Percentiles rank a stretch among this genome's conserved stretches.
Evolutionary conservation across 2,113 vertebrate species (phyloP).

Genomic region (Sinosuthora webbiana): DNA sequence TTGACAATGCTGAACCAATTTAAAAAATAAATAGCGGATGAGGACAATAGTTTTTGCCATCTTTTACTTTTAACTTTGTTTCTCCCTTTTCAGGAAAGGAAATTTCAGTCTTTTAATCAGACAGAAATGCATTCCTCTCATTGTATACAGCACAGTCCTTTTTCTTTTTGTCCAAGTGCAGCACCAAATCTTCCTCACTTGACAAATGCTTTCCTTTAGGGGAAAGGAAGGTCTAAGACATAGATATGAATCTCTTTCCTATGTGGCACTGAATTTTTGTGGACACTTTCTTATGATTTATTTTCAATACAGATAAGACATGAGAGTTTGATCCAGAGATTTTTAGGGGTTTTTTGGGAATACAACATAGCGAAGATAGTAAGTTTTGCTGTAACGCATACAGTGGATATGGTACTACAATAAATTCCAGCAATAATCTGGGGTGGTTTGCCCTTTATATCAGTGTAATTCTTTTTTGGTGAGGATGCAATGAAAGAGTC

Average conservation of each 20-base stretch:
- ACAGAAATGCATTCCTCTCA: not conserved
- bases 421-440: not conserved
- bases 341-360: accelerated
- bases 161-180: not conserved
- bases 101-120: not conserved
- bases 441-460: not conserved
- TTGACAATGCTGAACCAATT: not conserved
- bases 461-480: not conserved
- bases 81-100: not conserved
- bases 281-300: not conserved
- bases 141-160: not conserved
- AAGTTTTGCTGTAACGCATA: not conserved
- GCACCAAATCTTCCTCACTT: not conserved
- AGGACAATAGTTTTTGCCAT: not conserved
- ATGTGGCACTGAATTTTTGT: not conserved
- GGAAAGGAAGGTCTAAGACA: not conserved
- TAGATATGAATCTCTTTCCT: not conserved
- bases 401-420: not conserved
- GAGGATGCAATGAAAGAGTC: not conserved
- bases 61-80: not conserved
- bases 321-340: not conserved
- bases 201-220: not conserved
- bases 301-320: not conserved
- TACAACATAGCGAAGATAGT: not conserved
- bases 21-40: not conserved